Evolutionary conservation across 1,140 invertebrate genomes (phyloP).

Genomic region (Planococcus citri): DNA sequence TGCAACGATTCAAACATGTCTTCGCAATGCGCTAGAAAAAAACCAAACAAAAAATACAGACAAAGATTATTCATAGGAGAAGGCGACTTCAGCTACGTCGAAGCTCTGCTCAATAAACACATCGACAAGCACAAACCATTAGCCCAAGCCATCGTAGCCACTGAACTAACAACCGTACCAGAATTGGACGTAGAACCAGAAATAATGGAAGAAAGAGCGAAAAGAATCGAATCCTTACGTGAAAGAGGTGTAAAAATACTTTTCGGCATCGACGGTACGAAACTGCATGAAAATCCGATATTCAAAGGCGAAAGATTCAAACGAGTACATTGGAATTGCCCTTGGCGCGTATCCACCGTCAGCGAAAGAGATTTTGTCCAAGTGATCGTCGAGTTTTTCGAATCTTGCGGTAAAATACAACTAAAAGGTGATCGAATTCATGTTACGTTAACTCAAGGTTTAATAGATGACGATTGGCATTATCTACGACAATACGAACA

Average conservation of each 20-base stretch:
- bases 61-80: background rate
- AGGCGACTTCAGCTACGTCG: background rate
- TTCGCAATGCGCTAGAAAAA: too few species aligned
- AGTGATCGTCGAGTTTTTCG: background rate
- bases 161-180: background rate
- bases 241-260: background rate
- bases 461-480: background rate
- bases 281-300: background rate
- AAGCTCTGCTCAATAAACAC: background rate
- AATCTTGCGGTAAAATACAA: background rate
- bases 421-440: background rate
- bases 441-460: background rate
- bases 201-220: background rate
- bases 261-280: background rate
- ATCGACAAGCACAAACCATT: background rate
- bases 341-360: too few species aligned
- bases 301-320: too few species aligned
- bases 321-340: too few species aligned
- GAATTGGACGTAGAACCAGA: background rate
- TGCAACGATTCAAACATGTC: too few species aligned
- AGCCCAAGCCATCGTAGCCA: background rate
- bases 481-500: background rate
- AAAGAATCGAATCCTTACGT: too few species aligned
- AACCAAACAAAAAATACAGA: background rate
- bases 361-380: too few species aligned